Evolutionary conservation across 2,888 invertebrate species (phyloP).

Genomic region (Mesorhabditis spiculigera): DNA sequence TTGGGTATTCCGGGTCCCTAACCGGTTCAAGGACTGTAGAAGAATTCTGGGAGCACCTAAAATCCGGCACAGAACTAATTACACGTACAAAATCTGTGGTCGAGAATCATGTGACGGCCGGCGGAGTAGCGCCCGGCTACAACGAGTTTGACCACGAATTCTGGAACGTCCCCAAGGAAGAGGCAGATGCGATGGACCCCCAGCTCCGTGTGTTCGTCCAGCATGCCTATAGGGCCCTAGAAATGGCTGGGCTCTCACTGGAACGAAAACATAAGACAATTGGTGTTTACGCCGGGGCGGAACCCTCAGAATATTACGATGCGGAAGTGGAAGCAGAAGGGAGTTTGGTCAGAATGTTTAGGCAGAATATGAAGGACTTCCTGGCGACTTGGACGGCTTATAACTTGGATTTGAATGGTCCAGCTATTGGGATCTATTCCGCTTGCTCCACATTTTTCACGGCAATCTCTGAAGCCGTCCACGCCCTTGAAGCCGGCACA

Average conservation of each 20-base stretch:
- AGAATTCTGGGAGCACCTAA: slow-evolving; percentile 41
- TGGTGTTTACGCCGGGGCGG: slow-evolving; percentile 46
- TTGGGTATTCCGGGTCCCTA: slow-evolving; percentile 45
- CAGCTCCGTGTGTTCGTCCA: slow-evolving; percentile 41
- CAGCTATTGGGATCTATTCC: slow-evolving; percentile 53
- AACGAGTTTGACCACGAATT: slow-evolving; percentile 43
- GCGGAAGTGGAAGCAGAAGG: slow-evolving; percentile 22
- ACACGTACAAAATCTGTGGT: not conserved
- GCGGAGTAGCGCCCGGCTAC: slow-evolving; percentile 27
- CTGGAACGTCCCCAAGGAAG: slow-evolving; percentile 41
- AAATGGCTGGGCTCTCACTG: slow-evolving; percentile 31
- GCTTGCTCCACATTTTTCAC: slow-evolving; percentile 55
- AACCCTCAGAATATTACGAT: slow-evolving; percentile 39
- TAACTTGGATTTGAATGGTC: slow-evolving; percentile 55
- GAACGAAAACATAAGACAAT: slow-evolving; percentile 24
- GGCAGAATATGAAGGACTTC: slow-evolving; percentile 47
- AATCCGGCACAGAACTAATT: slow-evolving; percentile 31
- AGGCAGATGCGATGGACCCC: slow-evolving; percentile 42
- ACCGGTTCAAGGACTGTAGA: slow-evolving; percentile 36
- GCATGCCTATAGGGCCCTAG: slow-evolving; percentile 36
- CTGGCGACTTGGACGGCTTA: slow-evolving; percentile 48
- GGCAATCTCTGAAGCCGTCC: slow-evolving; percentile 35
- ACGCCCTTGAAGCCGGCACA: slow-evolving; percentile 18
- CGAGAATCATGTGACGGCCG: slow-evolving; percentile 18
- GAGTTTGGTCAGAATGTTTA: slow-evolving; percentile 29